Evolutionary conservation across 2,113 vertebrate genomes (phyloP).

Genomic region (Eurystomus gularis): DNA sequence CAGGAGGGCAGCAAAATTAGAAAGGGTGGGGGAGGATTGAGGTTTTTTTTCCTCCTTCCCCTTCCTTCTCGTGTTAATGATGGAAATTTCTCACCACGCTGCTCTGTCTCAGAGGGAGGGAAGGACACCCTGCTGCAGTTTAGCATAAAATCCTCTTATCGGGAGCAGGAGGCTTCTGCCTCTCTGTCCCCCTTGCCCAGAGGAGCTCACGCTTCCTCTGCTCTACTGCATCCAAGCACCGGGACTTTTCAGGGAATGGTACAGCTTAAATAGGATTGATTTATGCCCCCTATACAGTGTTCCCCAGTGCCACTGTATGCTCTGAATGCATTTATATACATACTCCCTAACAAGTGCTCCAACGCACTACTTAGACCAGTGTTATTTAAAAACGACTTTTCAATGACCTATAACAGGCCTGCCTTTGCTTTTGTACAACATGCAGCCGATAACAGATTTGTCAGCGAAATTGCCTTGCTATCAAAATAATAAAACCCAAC

Average conservation of each 20-base stretch:
- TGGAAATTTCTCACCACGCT: background rate
- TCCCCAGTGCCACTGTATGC: background rate
- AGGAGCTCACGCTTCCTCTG: background rate
- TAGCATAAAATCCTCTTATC: background rate
- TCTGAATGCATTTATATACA: background rate
- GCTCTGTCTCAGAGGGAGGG: background rate
- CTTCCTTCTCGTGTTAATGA: background rate
- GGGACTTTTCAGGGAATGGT: background rate
- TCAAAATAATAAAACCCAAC: slow-evolving; percentile 53
- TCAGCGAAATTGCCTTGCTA: slow-evolving; percentile 40
- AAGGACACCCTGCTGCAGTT: background rate
- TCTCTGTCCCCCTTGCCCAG: background rate
- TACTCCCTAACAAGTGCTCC: background rate
- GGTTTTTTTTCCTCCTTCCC: background rate
- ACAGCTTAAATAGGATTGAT: background rate
- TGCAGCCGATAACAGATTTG: slow-evolving; percentile 8
- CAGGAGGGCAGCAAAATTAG: background rate
- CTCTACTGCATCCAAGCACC: background rate
- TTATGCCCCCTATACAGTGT: background rate
- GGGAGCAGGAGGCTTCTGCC: background rate
- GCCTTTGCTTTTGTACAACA: background rate
- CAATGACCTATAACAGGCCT: background rate
- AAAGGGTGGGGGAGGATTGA: background rate
- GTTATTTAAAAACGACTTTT: background rate
- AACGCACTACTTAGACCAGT: background rate